Percentiles rank a stretch among this genome's conserved stretches.
Conservation (phyloP, 2,888 invertebrate species). For the Molorchus minor region DNA sequence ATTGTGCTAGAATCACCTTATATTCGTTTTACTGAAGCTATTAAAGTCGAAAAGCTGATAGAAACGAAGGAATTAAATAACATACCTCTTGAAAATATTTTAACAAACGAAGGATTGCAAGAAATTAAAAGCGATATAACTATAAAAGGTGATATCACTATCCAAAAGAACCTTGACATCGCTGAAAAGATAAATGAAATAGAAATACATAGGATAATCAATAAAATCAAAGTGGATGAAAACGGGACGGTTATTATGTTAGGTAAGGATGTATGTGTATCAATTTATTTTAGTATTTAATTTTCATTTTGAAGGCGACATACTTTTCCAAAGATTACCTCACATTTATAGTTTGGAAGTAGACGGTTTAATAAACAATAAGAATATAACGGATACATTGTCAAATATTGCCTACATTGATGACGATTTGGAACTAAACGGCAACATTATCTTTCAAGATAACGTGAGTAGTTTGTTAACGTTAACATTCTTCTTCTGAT, state of each 20-base stretch:
- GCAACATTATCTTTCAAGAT: constrained; percentile 49
- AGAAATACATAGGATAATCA: too few relatives aligned
- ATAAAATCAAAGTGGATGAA: too few relatives aligned
- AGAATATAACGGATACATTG: constrained; percentile 47
- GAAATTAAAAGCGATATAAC: constrained; percentile 51
- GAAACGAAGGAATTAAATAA: constrained; percentile 59
- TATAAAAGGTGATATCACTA: constrained; percentile 54
- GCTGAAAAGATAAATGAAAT: constrained; percentile 54
- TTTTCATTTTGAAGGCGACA: constrained; percentile 52
- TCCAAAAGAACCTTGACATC: constrained; percentile 56
- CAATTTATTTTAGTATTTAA: not conserved
- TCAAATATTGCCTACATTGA: constrained; percentile 50
- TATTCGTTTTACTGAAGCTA: constrained; percentile 52
- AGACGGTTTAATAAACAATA: constrained; percentile 49
- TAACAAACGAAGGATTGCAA: constrained; percentile 59
- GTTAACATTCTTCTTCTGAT: not conserved
- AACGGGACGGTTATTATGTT: constrained; percentile 47
- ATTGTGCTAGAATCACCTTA: constrained; percentile 51
- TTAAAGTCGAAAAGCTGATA: constrained; percentile 56
- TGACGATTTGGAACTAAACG: constrained; percentile 43
- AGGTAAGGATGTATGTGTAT: constrained; percentile 41
- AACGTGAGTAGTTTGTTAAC: constrained; percentile 39
- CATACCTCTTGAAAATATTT: constrained; percentile 56
- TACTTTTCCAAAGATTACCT: constrained; percentile 50
- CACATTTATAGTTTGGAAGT: constrained; percentile 53